Evolutionary conservation across 2,888 invertebrate genomes (phyloP), one percentile per base, ranked within the genome.

Genomic region (Drosophila macrospina): DNA sequence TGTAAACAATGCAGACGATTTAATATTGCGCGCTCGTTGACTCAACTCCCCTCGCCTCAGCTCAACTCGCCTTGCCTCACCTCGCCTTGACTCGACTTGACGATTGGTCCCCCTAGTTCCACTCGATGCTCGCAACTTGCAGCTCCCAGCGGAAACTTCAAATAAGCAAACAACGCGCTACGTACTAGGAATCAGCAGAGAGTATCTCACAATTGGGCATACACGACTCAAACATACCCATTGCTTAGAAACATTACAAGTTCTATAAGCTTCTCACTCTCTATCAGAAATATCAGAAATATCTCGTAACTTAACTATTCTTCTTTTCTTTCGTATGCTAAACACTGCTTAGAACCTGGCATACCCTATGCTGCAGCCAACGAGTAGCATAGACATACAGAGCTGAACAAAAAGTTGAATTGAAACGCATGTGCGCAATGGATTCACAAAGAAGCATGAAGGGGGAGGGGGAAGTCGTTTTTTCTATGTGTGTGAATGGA

Each of bases 1-100:
- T 85, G 84, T 85, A 87, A 85, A 85, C 84, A 85, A 85, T 85
- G 87, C 86, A 85, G 78, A 85, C 84, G 84, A 85, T 85, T 85
- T 87, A 85, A 87, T 87, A 84, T 87, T 84, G 86, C 78, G 72
- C 78, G 86, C 80, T 80, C 74, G 81, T 80, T 86, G 83, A 69
- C 56, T 69, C 36, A n/a, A 26, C 39, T 42, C 52, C 32, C 24
- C 47, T 48, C 60, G 71, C 60, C 47, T 62, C 32, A 36, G 50
- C 60, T 59, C 70, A 52, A 66, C 61, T 20, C 20, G n/a, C 24
- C 47, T 48, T 57, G 71, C 60, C 47, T 62, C 32, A 36, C 50
- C 60, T 59, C 70, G 56, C 61, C 61, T 20, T 3, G 20, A 20
- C 20, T 20, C 20, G 20, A 20, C 20, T 20, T 3, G 20, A 20